Evolutionary conservation across 2,113 vertebrate species (phyloP), one percentile per base, ranked within the genome.

Genomic region (Shinisaurus crocodilurus): DNA sequence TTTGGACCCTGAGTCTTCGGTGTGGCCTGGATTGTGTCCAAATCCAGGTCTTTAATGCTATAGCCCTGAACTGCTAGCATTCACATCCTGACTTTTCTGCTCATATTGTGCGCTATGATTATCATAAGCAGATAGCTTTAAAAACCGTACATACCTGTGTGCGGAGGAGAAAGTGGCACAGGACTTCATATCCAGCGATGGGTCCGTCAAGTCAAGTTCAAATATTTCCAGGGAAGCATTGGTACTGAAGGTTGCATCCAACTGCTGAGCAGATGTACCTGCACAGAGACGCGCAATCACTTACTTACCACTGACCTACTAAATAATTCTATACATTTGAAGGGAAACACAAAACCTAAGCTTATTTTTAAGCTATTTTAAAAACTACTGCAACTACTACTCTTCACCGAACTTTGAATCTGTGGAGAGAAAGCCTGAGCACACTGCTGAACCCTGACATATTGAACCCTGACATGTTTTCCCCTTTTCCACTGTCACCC

Each of bases 201-300:
- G 97, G 10, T 99, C 99, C 0, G 98, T 96, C 94, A 99, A 96
- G 87, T 99, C 98, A 95, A 99, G 93, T 95, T 99, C 98, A 74
- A 99, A 99, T 94, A 99, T 98, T 97, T 99, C 99, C 90, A 99
- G 91, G 20, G 98, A 98, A 89, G 99, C 99, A 94, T 69, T 99
- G 88, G 99, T 99, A 94, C 99, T 99, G 96, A 99, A 99, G 63
- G 98, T 98, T 86, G 99, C 98, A 96, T 99, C 99, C 77, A 99
- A 96, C 90, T 99, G 99, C 94, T 99, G 99, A 91, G 99, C 99
- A 91, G 99, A 99, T 13, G 99, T 99, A 92, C 99, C 99, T 99
- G 93, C 0, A 50, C 27, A 94, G 84, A 96, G 94, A 77, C 2
- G 50, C 0, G 1, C 5, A 63, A 93, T 18, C 60, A 63, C 60